Evolutionary conservation across 2,888 invertebrate species (phyloP), one percentile per base, ranked within the genome.

Genomic region (Melolontha melolontha): DNA sequence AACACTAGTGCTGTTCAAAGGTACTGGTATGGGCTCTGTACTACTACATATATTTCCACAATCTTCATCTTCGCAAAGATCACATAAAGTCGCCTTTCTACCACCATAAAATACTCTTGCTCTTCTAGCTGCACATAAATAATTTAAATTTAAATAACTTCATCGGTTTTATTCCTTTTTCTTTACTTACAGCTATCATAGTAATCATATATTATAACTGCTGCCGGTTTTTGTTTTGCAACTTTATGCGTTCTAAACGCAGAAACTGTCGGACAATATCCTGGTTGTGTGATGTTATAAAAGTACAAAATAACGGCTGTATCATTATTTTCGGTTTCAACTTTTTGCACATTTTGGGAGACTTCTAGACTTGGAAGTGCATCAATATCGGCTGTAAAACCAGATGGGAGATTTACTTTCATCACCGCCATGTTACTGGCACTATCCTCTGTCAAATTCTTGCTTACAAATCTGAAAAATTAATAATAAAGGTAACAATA

Each of bases 371-470:
- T 87, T 4, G 90, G 91, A 34, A 95, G 84, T 0, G 90, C 91
- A 75, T 91, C 90, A 72, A 89, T 84, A 75, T 96, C 94, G 0
- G 94, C 92, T 0, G 92, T 89, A 80, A 92, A 97, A n/a, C 97
- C 97, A 0, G 96, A 96, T 0, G 96, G 96, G 68, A 97, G 85
- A 70, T 90, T 90, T 0, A 97, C 92, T 78, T 96, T 95, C 87
- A 97, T 92, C 0, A 97, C 91, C 10, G 95, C 93, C 90, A 97
- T 92, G 73, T 97, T 97, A 70, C 94, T 94, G 72, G 88, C 88
- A 14, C 91, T 90, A 57, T 89, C 87, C 75, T 89, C 88, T 40
- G 87, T 88, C 69, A 83, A 73, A 84, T 82, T 81, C 63, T 77
- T 74, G 82, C 88, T 64, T 86, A 91, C 90, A 79, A 90, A 92